phyloP scores from a whole-genome alignment of 2,888 invertebrate species.

The Serripes groenlandicus region DNA sequence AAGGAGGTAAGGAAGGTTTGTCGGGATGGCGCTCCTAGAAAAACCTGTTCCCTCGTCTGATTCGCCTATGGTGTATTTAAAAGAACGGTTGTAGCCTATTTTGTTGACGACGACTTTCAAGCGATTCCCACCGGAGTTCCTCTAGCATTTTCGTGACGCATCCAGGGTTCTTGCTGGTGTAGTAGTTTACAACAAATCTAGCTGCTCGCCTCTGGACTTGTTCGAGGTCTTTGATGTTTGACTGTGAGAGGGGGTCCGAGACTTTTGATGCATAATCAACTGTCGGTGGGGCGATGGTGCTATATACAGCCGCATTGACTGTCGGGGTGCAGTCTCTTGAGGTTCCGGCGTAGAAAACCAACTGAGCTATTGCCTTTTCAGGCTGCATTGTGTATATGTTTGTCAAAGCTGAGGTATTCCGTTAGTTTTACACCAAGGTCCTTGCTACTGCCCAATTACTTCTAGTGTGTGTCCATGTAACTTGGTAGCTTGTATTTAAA shows the following conservation, averaged over 20 bases:
- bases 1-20: too few species aligned
- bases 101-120: not conserved
- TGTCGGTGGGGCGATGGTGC: not conserved
- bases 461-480: slow-evolving; percentile 38
- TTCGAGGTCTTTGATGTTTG: slow-evolving; percentile 1
- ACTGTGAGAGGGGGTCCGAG: not conserved
- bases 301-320: not conserved
- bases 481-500: slow-evolving; percentile 8
- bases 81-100: not conserved
- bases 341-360: slow-evolving; percentile 16
- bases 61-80: not conserved
- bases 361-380: slow-evolving; percentile 9
- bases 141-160: slow-evolving; percentile 6
- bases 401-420: slow-evolving; percentile 28
- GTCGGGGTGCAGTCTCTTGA: slow-evolving; percentile 15
- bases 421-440: slow-evolving; percentile 32
- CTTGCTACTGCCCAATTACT: slow-evolving; percentile 15
- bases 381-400: slow-evolving; percentile 23
- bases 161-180: not conserved
- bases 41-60: too few species aligned
- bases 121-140: not conserved
- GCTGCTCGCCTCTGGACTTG: slow-evolving; percentile 15
- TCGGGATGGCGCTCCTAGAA: too few species aligned
- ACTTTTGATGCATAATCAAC: not conserved
- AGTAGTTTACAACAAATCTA: not conserved